Percentiles rank a stretch among this genome's conserved stretches.
phyloP scores from a whole-genome alignment of 1,140 invertebrate genomes.

The Mactra quadrangularis region DNA sequence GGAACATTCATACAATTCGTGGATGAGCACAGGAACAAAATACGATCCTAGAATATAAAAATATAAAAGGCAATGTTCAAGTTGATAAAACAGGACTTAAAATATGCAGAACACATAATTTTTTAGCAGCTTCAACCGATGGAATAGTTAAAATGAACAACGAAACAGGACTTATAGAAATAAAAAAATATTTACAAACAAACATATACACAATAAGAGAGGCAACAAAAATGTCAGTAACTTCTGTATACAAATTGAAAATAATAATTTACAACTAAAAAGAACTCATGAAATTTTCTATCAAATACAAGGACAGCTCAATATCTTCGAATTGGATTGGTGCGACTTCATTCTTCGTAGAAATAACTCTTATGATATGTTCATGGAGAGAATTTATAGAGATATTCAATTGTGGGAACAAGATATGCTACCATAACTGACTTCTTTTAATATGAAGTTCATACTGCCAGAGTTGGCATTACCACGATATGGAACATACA shows the following conservation, averaged over 20 bases:
- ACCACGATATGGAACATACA: constrained; percentile 20
- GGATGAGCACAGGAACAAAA: too few species aligned
- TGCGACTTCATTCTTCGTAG: constrained; percentile 19
- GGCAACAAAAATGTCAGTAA: too few species aligned
- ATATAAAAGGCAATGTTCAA: neutral
- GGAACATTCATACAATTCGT: too few species aligned
- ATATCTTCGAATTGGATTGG: constrained; percentile 7
- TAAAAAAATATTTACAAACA: constrained; percentile 11
- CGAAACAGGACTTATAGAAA: constrained; percentile 18
- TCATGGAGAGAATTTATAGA: neutral
- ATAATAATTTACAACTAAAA: neutral
- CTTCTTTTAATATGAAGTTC: neutral
- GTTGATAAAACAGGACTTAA: neutral
- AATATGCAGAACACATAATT: neutral
- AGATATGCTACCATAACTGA: constrained; percentile 28
- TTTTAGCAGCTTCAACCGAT: neutral
- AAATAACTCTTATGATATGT: constrained; percentile 8
- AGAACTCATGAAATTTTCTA: constrained; percentile 2
- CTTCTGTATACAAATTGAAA: neutral
- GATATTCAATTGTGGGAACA: neutral
- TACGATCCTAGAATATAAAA: neutral
- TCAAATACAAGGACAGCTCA: constrained; percentile 28
- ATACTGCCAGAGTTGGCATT: constrained; percentile 30
- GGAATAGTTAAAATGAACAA: neutral
- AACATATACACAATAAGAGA: neutral